Evolutionary conservation across 2,888 invertebrate genomes (phyloP).

Genomic region (Pyrochroa serraticornis): DNA sequence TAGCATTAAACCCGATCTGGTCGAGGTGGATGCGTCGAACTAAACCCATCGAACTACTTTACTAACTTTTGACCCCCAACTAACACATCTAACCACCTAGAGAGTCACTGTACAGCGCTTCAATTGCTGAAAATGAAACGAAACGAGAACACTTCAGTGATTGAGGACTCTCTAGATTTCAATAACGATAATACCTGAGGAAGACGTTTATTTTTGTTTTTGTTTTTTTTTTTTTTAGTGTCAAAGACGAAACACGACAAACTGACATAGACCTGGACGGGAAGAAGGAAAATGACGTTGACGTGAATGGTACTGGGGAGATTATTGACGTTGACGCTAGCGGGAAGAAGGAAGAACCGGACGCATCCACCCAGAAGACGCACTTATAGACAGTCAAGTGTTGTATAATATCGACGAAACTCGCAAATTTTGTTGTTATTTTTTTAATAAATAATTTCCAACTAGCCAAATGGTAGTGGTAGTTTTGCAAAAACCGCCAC

Average conservation of each 20-base stretch:
- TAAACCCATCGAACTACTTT: not conserved
- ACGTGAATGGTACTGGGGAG: conserved; percentile 25
- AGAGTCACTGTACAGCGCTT: no score
- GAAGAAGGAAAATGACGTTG: not conserved
- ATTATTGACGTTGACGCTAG: conserved; percentile 14
- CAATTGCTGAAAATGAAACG: no score
- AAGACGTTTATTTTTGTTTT: conserved; percentile 15
- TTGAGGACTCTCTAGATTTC: no score
- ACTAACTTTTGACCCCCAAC: no score
- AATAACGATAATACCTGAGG: no score
- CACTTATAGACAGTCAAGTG: conserved; percentile 19
- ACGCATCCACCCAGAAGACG: conserved; percentile 29
- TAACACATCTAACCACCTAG: no score
- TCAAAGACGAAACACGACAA: conserved; percentile 19
- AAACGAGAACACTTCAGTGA: no score
- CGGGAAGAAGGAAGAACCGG: conserved; percentile 26
- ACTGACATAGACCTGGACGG: conserved; percentile 5
- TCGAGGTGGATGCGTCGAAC: not conserved
- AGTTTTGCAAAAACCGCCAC: no score
- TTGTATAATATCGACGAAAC: conserved; percentile 9
- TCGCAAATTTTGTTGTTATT: not conserved
- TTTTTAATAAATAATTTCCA: no score
- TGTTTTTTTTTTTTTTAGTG: conserved; percentile 28
- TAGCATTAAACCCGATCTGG: not conserved
- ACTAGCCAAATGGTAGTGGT: no score